Evolutionary conservation across 2,888 invertebrate genomes (phyloP), one percentile per base, ranked within the genome.

Genomic region (Zygothrica quintamaculata): DNA sequence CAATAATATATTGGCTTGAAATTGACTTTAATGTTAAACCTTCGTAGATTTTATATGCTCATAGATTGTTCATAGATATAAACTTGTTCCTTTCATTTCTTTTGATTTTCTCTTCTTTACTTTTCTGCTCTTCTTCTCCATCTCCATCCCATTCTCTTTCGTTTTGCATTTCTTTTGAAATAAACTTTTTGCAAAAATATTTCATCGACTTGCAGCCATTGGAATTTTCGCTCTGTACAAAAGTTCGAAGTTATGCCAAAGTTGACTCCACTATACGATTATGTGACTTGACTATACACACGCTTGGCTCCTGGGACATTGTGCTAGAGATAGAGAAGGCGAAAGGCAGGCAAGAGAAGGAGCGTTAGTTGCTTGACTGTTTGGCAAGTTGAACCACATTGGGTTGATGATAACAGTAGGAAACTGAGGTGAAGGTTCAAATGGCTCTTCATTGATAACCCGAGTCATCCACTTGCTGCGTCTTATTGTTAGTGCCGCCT

Each of bases 211-310:
- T 77, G 61, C 55, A 51, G 53, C 52, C 66, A 59, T 43, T 50
- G 78, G 65, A 81, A 77, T 81, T 55, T 62, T n/a, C n/a, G 33
- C 46, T 13, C 36, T 26, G 51, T 39, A 22, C 18, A 31, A 18
- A 56, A 50, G 55, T 56, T 72, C 36, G 47, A 51, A 84, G 77
- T 64, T 65, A 62, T 80, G 69, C 60, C 58, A 59, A 66, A 74
- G 52, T 62, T 73, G 37, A 67, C 58, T 77, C 25, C 39, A 51
- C 42, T 51, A 44, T 53, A 42, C 44, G 42, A 43, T 53, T 67
- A 67, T 60, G 48, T 34, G 26, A 66, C 8, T 51, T 72, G 29
- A 5, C 18, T 42, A 39, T 53, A 33, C 42, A 47, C 36, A 43
- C n/a, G n/a, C 36, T 26, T n/a, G 22, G 11, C 43, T 65, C 18